Base-by-base conservation (phyloP, 92 coral and sea anemone species). In the Plumapathes pennacea region DNA sequence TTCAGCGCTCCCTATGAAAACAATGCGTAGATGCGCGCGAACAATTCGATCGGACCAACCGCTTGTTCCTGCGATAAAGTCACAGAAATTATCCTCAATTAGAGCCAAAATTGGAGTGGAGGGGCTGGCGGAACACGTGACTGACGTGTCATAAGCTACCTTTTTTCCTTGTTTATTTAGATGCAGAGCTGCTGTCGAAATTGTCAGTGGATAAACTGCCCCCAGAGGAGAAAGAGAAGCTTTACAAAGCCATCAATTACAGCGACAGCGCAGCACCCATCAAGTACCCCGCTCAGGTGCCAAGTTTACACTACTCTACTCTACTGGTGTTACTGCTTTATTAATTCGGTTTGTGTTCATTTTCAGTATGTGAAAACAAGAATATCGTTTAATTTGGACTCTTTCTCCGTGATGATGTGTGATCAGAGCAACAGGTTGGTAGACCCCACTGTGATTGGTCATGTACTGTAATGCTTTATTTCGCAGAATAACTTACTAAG, bases 241-340 rank as follows among this genome's bases (percentile, higher is more conserved):
- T 92, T 29, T 92, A 88, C 69, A 73, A 82, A 23, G 98, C 96
- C 6, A 85, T 92, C 14, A 90, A 92, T 54, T 92, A 92, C 68
- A 80, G 76, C 47, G 98, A 92, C 70, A 87, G 45, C 50, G 76
- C 66, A 14, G 69, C 60, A 17, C 83, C 78, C 1, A 68, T 82
- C 10, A 71, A 84, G 44, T 92, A 92, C 44, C 94, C 98, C 8
- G 71, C 46, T 14, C 92, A 92, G 94, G 98, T 92, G 40, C 22
- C 19, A 1, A 15, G 21, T 3, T 33, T 25, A n/a, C n/a, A n/a
- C n/a, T n/a, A n/a, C n/a, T n/a, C n/a, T n/a, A n/a, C n/a, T n/a
- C n/a, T n/a, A n/a, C n/a, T n/a, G n/a, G n/a, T n/a, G n/a, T n/a
- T n/a, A n/a, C n/a, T n/a, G n/a, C n/a, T n/a, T 19, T 2, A 15